Evolutionary conservation across 2,797 vertebrate species (phyloP).

Genomic region (Dromococcyx pavoninus): DNA sequence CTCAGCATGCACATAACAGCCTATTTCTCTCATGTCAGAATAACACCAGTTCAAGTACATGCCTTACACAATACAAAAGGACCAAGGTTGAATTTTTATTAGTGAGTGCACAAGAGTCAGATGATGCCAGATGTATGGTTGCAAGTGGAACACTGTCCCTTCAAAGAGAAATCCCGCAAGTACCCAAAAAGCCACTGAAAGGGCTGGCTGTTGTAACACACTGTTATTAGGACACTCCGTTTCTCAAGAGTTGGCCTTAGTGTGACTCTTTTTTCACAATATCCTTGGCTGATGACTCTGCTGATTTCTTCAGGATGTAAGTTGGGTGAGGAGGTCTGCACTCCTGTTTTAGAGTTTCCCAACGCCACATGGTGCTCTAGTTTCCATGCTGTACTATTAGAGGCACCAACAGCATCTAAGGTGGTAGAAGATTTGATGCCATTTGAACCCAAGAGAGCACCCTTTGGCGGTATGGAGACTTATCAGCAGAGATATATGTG

Average conservation of each 20-base stretch:
- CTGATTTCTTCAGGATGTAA: neutral
- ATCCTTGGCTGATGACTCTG: neutral
- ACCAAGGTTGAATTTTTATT: neutral
- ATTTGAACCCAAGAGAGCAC: neutral
- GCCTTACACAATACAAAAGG: neutral
- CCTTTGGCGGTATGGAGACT: neutral
- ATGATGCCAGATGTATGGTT: neutral
- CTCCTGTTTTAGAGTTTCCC: neutral
- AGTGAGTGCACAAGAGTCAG: neutral
- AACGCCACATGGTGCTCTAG: neutral
- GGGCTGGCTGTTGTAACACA: neutral
- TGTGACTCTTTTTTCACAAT: neutral
- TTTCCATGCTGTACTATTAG: neutral
- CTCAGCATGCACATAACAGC: neutral
- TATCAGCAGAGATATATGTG: neutral
- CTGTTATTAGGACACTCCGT: neutral
- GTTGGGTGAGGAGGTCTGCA: neutral
- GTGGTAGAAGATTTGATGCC: neutral
- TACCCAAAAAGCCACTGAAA: rapidly evolving
- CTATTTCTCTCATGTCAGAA: neutral
- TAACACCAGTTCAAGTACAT: neutral
- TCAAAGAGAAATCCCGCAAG: neutral
- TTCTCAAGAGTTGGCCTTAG: neutral
- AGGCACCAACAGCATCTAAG: neutral
- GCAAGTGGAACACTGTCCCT: neutral